A percentile compares a stretch with the other conserved stretches of the same genome.
Evolutionary conservation across 1,140 invertebrate genomes (phyloP).

Genomic region (Zeugodacus cucurbitae): DNA sequence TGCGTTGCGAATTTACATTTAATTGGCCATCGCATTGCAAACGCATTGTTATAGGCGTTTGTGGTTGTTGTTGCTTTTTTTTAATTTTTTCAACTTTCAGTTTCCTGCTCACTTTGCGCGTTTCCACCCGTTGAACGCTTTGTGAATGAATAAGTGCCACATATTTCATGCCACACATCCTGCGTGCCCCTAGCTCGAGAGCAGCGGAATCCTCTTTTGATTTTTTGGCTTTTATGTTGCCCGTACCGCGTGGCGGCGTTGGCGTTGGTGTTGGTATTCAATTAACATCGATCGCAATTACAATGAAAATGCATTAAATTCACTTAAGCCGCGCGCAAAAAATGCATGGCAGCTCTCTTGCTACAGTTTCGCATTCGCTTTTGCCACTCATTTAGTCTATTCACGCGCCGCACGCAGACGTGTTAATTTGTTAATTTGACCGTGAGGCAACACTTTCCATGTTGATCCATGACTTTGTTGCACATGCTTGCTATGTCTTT

Average conservation of each 20-base stretch:
- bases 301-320: conserved; percentile 38
- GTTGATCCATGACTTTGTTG: not conserved
- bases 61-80: not conserved
- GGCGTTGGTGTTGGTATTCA: not conserved
- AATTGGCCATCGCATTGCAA: conserved; percentile 27
- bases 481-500: not conserved
- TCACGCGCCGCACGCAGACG: not conserved
- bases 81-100: not conserved
- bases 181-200: not conserved
- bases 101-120: not conserved
- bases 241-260: not conserved
- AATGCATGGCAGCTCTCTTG: not conserved
- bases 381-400: not conserved
- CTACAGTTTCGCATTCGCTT: not conserved
- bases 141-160: conserved; percentile 18
- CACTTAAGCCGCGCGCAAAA: not conserved
- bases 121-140: conserved; percentile 11
- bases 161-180: not conserved
- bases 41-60: not conserved
- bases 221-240: not conserved
- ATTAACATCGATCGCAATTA: conserved; percentile 36
- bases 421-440: conserved; percentile 33
- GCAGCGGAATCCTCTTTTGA: not conserved
- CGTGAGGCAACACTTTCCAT: conserved; percentile 9
- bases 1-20: not conserved